Base-by-base conservation (phyloP, 2,113 vertebrate species). In the Edolisoma coerulescens region DNA sequence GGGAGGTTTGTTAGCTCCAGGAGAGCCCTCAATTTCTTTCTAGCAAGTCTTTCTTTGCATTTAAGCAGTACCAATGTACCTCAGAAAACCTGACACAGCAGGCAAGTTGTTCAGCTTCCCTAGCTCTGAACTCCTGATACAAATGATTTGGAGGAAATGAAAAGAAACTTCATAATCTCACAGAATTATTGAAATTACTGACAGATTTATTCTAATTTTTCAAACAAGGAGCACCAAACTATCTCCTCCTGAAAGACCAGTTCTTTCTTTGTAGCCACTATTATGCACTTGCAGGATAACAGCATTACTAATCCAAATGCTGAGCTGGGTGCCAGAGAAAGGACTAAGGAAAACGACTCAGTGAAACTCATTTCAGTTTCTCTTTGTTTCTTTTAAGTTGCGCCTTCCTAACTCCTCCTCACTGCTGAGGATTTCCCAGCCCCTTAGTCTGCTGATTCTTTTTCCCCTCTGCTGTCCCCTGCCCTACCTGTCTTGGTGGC, bases 291-390 rank as follows among this genome's bases (percentile, higher is more conserved):
- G 13, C 16, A 67, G 45, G 19, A 32, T 50, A 85, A 45, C 35
- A 59, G 15, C 7, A 13, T 32, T 56, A 71, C 41, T 82, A 42
- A 93, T 44, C 41, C 75, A 77, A 64, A 85, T 20, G 18, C 2
- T 28, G 33, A 87, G 26, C 28, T 64, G 9, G 22, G 42, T 60
- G 39, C 47, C 26, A 64, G 68, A 81, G 47, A 78, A 88, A 85
- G 37, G 30, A 63, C 64, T 6, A 6, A 56, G 45, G 30, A n/a
- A 24, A 70, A 3, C 0, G 0, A 50, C 22, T 47, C n/a, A 7
- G 7, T 26, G 45, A 53, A 85, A 75, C 22, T 74, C 5, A 52
- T 67, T 86, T 64, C n/a, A 45, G 16, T 59, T 79, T 21, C 7
- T 54, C 61, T 73, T 64, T 2, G 2, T 49, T 93, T 75, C 28